Conservation (phyloP, 1,140 invertebrate genomes). For the Drosophila aff. region DNA sequence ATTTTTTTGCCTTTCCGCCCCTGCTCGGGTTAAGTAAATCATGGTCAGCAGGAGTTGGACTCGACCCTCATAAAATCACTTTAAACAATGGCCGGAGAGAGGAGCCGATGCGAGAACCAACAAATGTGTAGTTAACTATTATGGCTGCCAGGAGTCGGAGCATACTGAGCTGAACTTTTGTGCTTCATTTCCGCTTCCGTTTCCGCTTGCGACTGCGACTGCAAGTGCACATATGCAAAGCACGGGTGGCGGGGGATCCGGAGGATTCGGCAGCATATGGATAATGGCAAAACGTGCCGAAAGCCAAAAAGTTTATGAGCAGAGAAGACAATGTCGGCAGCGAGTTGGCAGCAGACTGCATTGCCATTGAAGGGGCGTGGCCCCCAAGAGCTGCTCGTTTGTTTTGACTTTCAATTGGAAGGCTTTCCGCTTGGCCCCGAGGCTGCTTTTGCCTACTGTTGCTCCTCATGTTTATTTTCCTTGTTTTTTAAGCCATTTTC, state of each 20-base stretch:
- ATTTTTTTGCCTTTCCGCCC: slow-evolving; percentile 11
- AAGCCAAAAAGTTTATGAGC: slow-evolving; percentile 57
- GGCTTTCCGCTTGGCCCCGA: slow-evolving; percentile 20
- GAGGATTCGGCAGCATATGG: slow-evolving; percentile 34
- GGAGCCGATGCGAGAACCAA: slow-evolving; percentile 7
- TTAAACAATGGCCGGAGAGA: slow-evolving; percentile 29
- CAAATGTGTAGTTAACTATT: slow-evolving; percentile 61
- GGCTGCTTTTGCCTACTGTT: slow-evolving; percentile 17
- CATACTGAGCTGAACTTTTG: slow-evolving; percentile 53
- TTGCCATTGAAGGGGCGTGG: slow-evolving; percentile 12
- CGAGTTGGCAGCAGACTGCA: slow-evolving; percentile 8
- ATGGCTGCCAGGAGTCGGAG: slow-evolving; percentile 35
- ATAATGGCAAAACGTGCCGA: slow-evolving; percentile 58
- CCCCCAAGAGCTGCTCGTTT: slow-evolving; percentile 35
- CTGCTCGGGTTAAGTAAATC: slow-evolving; percentile 45
- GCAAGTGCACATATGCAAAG: slow-evolving; percentile 27
- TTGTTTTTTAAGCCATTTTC: not conserved
- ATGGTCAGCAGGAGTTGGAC: slow-evolving; percentile 36
- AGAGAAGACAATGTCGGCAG: slow-evolving; percentile 45
- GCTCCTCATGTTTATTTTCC: slow-evolving; percentile 1
- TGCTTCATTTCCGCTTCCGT: slow-evolving; percentile 59
- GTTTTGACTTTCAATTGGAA: slow-evolving; percentile 62
- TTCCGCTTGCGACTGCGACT: slow-evolving; percentile 24
- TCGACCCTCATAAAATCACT: slow-evolving; percentile 51
- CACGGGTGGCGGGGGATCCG: not conserved